Base-by-base conservation (phyloP, 2,888 invertebrate species). In the Xestia sexstrigata region DNA sequence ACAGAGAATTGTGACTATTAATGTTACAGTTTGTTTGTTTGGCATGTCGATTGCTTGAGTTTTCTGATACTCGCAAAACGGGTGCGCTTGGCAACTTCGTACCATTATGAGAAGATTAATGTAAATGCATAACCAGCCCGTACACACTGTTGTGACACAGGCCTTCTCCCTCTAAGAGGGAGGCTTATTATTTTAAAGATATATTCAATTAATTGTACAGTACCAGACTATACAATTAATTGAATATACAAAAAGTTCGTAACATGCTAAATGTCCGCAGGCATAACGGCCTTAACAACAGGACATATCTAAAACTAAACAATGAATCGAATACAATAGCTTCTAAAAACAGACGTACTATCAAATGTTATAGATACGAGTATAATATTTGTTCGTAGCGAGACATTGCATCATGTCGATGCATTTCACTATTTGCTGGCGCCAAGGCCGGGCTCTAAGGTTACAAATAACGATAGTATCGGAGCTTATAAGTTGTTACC, bases 371-470 rank as follows among this genome's bases (percentile, higher is more conserved):
- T 77, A 77, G 62, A 78, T 82, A 87, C 70, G 60, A 79, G 63
- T 83, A 58, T 78, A 75, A 76, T 82, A 76, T 82, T 80, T 79
- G 87, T 79, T 88, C 35, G 68, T 58, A 69, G 75, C 75, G 58
- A 75, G 71, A 79, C 79, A 89, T 89, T 90, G 89, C 90, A 87
- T 86, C 80, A 90, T 78, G 83, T 80, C 72, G 82, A 89, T 88
- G 87, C 89, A 93, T 91, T 91, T 91, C 89, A 87, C 87, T 88
- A 81, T 87, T 84, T 88, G 87, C 86, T 84, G 88, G 88, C 83
- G 85, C 86, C 93, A 93, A 95, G 94, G 94, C 90, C 92, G 91
- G 91, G 71, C 73, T 78, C 87, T 92, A 93, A 95, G 95, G 95
- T 93, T 93, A 91, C 89, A 90, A 92, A 90, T 89, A 87, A 87